A percentile compares a stretch with the other conserved stretches of the same genome.
Evolutionary conservation across 2,113 vertebrate species (phyloP).

Genomic region (Noctilio leporinus): DNA sequence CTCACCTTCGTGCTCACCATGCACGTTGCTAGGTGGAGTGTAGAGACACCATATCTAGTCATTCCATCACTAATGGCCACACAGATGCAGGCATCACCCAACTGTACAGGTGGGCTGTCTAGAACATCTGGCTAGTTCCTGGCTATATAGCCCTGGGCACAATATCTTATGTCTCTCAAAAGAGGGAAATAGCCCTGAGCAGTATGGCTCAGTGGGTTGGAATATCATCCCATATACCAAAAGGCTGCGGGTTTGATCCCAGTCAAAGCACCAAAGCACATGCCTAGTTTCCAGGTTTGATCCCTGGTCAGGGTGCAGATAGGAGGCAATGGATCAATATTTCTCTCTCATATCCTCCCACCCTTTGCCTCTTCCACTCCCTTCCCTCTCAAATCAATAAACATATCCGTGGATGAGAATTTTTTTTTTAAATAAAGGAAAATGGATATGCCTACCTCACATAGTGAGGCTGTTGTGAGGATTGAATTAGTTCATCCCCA

Average conservation of each 20-base stretch:
- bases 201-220: not conserved
- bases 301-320: too few species aligned
- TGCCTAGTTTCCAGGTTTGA: too few species aligned
- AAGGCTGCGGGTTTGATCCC: too few species aligned
- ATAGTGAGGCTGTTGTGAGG: rapidly evolving
- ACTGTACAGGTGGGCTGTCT: not conserved
- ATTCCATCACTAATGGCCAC: rapidly evolving
- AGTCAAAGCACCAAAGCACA: too few species aligned
- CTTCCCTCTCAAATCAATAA: not conserved
- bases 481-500: not conserved
- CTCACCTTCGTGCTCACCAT: rapidly evolving
- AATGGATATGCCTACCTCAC: not conserved
- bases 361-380: too few species aligned
- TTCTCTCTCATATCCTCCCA: too few species aligned
- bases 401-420: not conserved
- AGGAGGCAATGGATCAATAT: too few species aligned
- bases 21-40: not conserved
- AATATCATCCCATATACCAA: too few species aligned
- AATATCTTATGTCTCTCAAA: not conserved
- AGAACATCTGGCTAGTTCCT: not conserved
- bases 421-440: not conserved
- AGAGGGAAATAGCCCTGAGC: not conserved
- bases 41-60: not conserved
- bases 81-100: rapidly evolving
- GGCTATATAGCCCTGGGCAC: not conserved